These are phyloP conservation scores for Amiota mariae DNA, from an alignment of 2,888 invertebrate species.

Conservation along the genomic window DNA sequence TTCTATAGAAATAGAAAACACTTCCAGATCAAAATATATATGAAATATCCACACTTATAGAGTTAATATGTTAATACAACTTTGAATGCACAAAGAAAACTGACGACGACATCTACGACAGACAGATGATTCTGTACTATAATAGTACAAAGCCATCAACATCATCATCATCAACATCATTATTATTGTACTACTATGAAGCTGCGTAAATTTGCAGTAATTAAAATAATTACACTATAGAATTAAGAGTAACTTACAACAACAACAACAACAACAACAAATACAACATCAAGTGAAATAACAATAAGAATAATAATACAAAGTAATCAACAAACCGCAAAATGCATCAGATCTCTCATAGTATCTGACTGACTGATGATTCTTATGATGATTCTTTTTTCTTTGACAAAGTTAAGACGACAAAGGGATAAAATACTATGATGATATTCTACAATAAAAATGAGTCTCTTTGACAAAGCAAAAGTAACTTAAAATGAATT, in stretches of 20 bases:
- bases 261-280: slow-evolving; percentile 13
- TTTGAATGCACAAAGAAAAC: background rate
- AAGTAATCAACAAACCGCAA: slow-evolving; percentile 19
- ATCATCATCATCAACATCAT: too few species aligned
- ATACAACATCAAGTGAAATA: background rate
- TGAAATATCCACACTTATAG: too few species aligned
- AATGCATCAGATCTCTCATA: slow-evolving; percentile 5
- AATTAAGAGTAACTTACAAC: slow-evolving; percentile 9
- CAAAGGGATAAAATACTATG: background rate
- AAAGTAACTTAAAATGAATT: background rate
- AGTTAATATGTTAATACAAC: too few species aligned
- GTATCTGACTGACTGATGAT: too few species aligned
- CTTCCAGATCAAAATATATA: too few species aligned
- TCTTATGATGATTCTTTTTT: too few species aligned
- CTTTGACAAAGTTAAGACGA: background rate
- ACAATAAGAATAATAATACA: slow-evolving; percentile 14
- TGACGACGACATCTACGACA: background rate
- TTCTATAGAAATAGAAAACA: too few species aligned
- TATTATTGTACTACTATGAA: background rate
- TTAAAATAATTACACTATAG: slow-evolving; percentile 36
- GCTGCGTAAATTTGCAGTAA: slow-evolving; percentile 38
- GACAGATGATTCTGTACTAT: too few species aligned
- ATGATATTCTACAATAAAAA: too few species aligned
- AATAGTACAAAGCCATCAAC: too few species aligned
- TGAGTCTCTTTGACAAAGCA: too few species aligned